A percentile compares a stretch with the other conserved stretches of the same genome.
These are phyloP conservation scores for Galerucella pusilla DNA, from an alignment of 2,888 invertebrate genomes.

Conservation along the genomic window DNA sequence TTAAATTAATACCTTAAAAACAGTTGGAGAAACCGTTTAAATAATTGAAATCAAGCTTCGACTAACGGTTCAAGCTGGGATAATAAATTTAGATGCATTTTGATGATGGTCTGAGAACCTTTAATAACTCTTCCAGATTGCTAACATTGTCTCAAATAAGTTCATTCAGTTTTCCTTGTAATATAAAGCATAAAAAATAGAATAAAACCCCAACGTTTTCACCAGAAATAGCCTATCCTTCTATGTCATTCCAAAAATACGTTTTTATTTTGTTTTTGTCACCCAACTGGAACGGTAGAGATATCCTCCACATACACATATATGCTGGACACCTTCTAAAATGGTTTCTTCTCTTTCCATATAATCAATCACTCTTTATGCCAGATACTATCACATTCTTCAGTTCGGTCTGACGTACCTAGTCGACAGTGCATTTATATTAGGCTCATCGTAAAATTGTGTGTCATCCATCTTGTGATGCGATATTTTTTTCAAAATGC, in stretches of 20 bases:
- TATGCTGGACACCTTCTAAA: constrained; percentile 28
- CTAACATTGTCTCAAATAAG: background rate
- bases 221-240: background rate
- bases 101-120: constrained; percentile 20
- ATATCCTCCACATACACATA: constrained; percentile 7
- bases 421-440: constrained; percentile 43
- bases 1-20: constrained; percentile 13
- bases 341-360: constrained; percentile 24
- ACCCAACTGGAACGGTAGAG: background rate
- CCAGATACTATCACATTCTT: constrained; percentile 34
- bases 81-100: constrained; percentile 22
- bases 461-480: constrained; percentile 60
- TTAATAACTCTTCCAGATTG: constrained; percentile 5
- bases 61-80: constrained; percentile 10
- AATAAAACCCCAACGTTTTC: background rate
- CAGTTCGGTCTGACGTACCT: constrained; percentile 40
- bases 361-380: constrained; percentile 35
- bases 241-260: background rate
- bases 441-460: constrained; percentile 60
- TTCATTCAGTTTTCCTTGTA: too few species aligned
- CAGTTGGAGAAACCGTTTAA: background rate
- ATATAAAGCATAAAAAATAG: background rate
- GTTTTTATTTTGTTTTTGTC: constrained; percentile 1
- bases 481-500: constrained; percentile 46
- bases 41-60: constrained; percentile 21